Evolutionary conservation across 2,797 vertebrate genomes (phyloP).

Genomic region (Tarsius wallacei): DNA sequence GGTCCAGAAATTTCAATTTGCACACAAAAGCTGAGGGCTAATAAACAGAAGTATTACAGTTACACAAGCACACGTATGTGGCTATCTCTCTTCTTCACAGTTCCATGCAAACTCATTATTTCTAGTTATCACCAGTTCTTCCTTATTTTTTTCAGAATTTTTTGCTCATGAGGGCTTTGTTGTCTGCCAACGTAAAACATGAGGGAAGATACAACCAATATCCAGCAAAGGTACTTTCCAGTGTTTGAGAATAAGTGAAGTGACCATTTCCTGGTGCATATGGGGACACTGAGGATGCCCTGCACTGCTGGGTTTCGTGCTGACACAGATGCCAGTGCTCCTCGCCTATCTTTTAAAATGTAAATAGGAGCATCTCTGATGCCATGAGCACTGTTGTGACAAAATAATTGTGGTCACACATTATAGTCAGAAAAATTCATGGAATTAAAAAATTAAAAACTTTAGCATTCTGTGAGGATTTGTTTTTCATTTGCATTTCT

Average conservation of each 20-base stretch:
- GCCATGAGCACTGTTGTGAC: not conserved
- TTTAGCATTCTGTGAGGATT: too few species aligned
- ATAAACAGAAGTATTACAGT: fast-evolving
- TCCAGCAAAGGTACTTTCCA: not conserved
- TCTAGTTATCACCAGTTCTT: not conserved
- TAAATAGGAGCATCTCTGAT: too few species aligned
- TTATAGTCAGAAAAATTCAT: not conserved
- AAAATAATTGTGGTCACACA: not conserved
- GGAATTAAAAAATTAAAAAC: too few species aligned
- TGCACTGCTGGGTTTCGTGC: fast-evolving
- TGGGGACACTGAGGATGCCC: fast-evolving
- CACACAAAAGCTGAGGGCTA: not conserved
- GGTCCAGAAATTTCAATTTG: not conserved
- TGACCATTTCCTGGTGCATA: too few species aligned
- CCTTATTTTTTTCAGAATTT: not conserved
- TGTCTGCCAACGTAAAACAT: not conserved
- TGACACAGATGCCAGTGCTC: fast-evolving
- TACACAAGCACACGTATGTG: not conserved
- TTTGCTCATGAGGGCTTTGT: not conserved
- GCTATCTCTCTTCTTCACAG: not conserved
- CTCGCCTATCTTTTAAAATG: fast-evolving
- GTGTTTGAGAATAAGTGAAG: not conserved
- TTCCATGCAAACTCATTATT: not conserved
- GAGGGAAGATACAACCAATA: too few species aligned
- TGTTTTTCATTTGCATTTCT: not conserved